Conservation (phyloP, 2,113 vertebrate genomes). For the Shinisaurus crocodilurus region DNA sequence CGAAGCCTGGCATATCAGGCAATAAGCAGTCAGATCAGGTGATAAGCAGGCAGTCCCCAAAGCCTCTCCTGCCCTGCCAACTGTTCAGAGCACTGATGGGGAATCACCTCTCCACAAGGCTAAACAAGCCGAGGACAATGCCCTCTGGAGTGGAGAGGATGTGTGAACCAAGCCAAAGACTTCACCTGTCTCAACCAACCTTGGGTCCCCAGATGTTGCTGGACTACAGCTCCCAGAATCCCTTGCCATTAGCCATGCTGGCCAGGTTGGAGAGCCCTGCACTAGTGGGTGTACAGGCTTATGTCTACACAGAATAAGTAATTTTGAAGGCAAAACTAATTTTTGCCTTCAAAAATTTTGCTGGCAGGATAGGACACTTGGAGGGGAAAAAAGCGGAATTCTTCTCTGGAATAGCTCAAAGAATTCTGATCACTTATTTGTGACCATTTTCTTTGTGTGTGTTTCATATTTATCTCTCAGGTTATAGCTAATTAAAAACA, state of each 20-base stretch:
- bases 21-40: too few species aligned
- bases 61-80: too few species aligned
- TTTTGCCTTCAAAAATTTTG: too few species aligned
- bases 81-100: not conserved
- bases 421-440: not conserved
- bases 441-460: not conserved
- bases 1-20: not conserved
- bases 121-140: not conserved
- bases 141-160: not conserved
- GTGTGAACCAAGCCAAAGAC: not conserved
- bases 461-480: not conserved
- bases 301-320: accelerated
- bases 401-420: not conserved
- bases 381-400: not conserved
- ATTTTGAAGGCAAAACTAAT: not conserved
- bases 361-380: not conserved
- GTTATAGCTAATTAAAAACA: too few species aligned
- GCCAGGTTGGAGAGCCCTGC: too few species aligned
- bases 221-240: too few species aligned
- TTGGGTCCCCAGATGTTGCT: too few species aligned
- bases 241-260: too few species aligned
- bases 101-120: not conserved
- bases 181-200: too few species aligned
- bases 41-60: not conserved
- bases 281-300: not conserved